These are phyloP conservation scores for Tadarida brasiliensis DNA, from an alignment of 2,797 vertebrate genomes.

Conservation along the genomic window DNA sequence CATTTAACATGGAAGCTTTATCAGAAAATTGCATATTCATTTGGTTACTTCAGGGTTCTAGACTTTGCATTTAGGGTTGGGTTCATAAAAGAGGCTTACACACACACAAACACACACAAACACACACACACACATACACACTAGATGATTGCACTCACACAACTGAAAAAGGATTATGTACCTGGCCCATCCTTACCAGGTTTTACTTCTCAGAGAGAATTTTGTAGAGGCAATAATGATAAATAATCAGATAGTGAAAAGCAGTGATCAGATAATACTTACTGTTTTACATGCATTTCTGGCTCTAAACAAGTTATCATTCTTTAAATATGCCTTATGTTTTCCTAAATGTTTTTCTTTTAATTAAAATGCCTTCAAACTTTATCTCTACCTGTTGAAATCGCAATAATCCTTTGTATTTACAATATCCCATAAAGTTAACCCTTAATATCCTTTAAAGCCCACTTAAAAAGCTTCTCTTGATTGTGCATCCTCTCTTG, in stretches of 20 bases:
- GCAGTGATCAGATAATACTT: neutral
- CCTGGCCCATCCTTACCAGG: neutral
- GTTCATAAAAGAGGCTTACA: neutral
- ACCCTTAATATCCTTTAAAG: neutral
- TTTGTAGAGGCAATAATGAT: neutral
- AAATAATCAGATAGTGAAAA: neutral
- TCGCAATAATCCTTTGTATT: neutral
- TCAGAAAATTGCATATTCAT: neutral
- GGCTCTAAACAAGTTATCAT: neutral
- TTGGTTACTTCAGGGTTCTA: neutral
- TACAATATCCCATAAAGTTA: neutral
- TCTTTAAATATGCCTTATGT: neutral
- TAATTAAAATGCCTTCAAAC: neutral
- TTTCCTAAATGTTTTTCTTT: slow-evolving; percentile 7
- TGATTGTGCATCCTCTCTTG: neutral
- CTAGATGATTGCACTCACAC: neutral
- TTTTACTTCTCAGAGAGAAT: slow-evolving; percentile 40
- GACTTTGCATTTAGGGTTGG: neutral
- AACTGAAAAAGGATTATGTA: neutral
- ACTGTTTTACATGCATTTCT: neutral
- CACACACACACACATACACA: neutral
- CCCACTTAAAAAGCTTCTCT: neutral
- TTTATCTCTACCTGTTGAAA: neutral
- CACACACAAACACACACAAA: neutral
- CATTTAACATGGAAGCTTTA: neutral